These are phyloP conservation scores for Tenthredo mesomela DNA, from an alignment of 2,888 invertebrate genomes.

Conservation along the genomic window DNA sequence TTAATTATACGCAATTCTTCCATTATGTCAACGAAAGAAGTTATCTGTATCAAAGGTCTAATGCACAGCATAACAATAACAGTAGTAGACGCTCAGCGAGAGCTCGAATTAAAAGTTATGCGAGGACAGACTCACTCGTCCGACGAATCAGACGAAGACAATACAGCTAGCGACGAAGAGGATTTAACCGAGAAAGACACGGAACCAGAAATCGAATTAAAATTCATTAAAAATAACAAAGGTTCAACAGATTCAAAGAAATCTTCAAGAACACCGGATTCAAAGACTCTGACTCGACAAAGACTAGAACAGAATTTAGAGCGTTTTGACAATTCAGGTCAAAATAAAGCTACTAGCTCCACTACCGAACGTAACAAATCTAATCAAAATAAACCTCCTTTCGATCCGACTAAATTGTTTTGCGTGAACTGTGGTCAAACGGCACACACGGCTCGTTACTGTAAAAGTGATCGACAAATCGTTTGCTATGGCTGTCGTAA, in stretches of 20 bases:
- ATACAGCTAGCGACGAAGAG: slow-evolving; percentile 9
- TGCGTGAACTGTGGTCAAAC: slow-evolving; percentile 54
- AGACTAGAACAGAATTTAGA: slow-evolving; percentile 49
- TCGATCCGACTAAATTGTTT: slow-evolving; percentile 47
- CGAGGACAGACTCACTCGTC: not conserved
- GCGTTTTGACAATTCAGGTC: slow-evolving; percentile 36
- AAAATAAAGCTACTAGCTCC: slow-evolving; percentile 16
- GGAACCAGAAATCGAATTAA: slow-evolving; percentile 36
- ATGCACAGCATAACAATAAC: not conserved
- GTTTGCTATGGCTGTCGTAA: slow-evolving; percentile 53
- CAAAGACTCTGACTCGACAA: slow-evolving; percentile 49
- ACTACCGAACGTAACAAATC: not conserved
- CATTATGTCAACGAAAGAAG: slow-evolving; percentile 53
- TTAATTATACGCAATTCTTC: slow-evolving; percentile 49
- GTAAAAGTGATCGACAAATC: slow-evolving; percentile 46
- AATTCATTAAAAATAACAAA: not conserved
- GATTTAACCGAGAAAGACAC: slow-evolving; percentile 23
- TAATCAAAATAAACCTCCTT: slow-evolving; percentile 27
- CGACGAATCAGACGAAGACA: slow-evolving; percentile 21
- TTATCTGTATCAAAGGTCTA: slow-evolving; percentile 50
- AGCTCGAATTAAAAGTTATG: slow-evolving; percentile 1
- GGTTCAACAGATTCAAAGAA: not conserved
- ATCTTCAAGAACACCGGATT: not conserved
- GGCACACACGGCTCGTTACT: slow-evolving; percentile 53
- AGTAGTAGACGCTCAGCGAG: slow-evolving; percentile 4